Base-by-base conservation (phyloP, 37 sponge, comb jelly and placozoan species). In the Hexactinellida sp. region DNA sequence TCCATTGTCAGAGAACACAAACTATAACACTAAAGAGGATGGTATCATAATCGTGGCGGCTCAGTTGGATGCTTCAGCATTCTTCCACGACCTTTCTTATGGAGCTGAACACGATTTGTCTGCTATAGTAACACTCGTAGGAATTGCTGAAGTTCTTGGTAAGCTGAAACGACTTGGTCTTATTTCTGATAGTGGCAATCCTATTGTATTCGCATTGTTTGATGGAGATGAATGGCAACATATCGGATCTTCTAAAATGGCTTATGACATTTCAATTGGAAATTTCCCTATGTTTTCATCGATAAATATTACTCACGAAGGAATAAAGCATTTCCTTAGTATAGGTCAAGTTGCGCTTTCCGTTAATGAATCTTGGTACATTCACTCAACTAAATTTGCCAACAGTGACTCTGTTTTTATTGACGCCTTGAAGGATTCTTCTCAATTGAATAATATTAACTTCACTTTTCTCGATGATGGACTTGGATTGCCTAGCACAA, bases 201-300 rank as follows among this genome's bases (percentile, higher is more conserved):
- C 76, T 25, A 63, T 63, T n/a, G 76, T 63, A 63, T 63, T 63
- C 34, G 30, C 76, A 32, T 63, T 63, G 3, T 63, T 63, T 23
- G 76, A 63, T 63, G 76, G 76, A 10, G 76, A 63, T 7, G 76
- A 63, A 7, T 63, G 76, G 76, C 76, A 63, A 63, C 76, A 63
- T 28, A 63, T 63, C 3, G 76, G 76, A 1, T 63, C 76, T 63
- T 63, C 76, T 63, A 63, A 63, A 63, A 63, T 63, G 76, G 76
- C 76, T 25, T 63, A 63, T 63, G 76, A 63, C 76, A 63, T 63
- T 63, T 63, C 76, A 7, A 10, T 21, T 21, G 76, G 76, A 7
- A 63, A 63, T 7, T 63, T 63, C 13, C 76, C 76, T 32, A 32
- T 63, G 30, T 63, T 63, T n/a, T 23, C 76, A 63, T 5, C 25